phyloP scores from a whole-genome alignment of 2,888 invertebrate genomes.

The Acrobasis repandana region DNA sequence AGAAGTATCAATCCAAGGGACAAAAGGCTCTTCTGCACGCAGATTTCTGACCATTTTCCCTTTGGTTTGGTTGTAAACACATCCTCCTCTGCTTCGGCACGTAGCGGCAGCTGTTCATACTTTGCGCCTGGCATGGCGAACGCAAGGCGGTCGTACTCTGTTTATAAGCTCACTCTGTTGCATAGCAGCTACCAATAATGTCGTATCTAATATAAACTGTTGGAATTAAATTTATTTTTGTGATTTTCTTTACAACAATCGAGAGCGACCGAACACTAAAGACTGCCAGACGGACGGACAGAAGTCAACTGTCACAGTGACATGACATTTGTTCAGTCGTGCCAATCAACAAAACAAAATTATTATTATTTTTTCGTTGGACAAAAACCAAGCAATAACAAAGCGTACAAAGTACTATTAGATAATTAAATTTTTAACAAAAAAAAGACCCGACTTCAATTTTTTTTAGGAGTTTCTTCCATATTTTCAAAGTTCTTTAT shows the following conservation, averaged over 20 bases:
- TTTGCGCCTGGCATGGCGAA: conserved; percentile 67
- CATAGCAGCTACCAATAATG: conserved; percentile 53
- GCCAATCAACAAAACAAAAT: not conserved
- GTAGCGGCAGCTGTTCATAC: conserved; percentile 76
- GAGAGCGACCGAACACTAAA: not conserved
- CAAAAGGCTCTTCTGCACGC: conserved; percentile 66
- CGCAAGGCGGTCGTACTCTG: conserved; percentile 42
- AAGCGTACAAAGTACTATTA: too few relatives aligned
- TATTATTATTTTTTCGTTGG: too few relatives aligned
- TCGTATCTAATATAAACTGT: not conserved
- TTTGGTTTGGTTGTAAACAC: conserved; percentile 63
- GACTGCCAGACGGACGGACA: not conserved
- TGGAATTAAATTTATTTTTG: conserved; percentile 7
- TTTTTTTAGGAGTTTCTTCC: too few relatives aligned
- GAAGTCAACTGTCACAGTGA: too few relatives aligned
- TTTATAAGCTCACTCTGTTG: conserved; percentile 45
- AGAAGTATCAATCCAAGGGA: conserved; percentile 86
- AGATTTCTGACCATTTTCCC: conserved; percentile 65
- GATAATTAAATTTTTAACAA: too few relatives aligned
- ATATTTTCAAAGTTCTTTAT: too few relatives aligned
- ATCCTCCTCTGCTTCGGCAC: conserved; percentile 65
- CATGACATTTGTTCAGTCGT: not conserved
- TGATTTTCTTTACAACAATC: not conserved
- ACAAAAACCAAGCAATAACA: too few relatives aligned
- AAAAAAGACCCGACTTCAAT: too few relatives aligned